These are phyloP conservation scores for Echinometra lucunter DNA, from an alignment of 53 echinoderm and acorn worm species.

Conservation along the genomic window DNA sequence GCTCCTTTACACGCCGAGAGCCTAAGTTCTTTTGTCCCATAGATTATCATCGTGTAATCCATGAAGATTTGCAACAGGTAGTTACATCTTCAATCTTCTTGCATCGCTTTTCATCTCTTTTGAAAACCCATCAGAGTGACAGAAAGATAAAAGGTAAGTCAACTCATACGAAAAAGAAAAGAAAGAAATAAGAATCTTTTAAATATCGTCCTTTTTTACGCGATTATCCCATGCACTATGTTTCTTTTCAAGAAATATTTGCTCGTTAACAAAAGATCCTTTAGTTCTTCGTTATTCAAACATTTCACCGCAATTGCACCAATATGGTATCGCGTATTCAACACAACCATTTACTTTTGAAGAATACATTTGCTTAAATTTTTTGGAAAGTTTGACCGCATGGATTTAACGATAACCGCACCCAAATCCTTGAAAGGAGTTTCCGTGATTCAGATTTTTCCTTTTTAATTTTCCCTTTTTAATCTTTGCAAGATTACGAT, in stretches of 20 bases:
- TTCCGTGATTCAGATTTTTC: neutral
- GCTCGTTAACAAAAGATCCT: constrained; percentile 45
- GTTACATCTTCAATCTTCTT: constrained; percentile 37
- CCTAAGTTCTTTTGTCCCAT: constrained; percentile 26
- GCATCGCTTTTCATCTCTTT: neutral
- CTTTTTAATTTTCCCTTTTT: neutral
- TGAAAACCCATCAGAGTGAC: constrained; percentile 41
- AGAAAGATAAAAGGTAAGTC: constrained; percentile 37
- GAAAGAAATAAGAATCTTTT: neutral
- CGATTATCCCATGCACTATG: neutral
- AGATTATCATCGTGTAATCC: constrained; percentile 54
- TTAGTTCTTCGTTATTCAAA: neutral
- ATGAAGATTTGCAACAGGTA: constrained; percentile 47
- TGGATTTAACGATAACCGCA: neutral
- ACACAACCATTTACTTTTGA: constrained; percentile 12
- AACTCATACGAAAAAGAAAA: neutral
- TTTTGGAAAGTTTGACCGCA: constrained; percentile 15
- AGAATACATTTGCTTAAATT: constrained; percentile 2
- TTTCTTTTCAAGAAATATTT: constrained; percentile 50
- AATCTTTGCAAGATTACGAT: neutral
- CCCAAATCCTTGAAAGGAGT: constrained; percentile 2
- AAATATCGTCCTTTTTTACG: neutral
- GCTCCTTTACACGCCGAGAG: constrained; percentile 30
- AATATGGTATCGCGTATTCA: constrained; percentile 54
- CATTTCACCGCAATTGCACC: constrained; percentile 52